Evolutionary conservation across 2,113 vertebrate genomes (phyloP).

Genomic region (Scartelaos histophorus): DNA sequence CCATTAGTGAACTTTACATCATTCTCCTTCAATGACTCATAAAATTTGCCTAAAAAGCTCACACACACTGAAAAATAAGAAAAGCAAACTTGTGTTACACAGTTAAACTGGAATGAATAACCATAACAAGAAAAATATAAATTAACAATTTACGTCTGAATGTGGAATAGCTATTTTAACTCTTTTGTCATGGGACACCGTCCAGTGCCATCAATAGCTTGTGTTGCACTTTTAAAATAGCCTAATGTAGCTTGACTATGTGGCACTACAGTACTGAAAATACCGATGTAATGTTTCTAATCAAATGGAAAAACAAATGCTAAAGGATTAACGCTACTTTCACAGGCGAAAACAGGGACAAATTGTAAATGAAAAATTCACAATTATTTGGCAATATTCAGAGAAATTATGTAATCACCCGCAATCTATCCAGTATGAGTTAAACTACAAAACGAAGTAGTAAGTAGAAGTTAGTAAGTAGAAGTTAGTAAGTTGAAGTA

Average conservation of each 20-base stretch:
- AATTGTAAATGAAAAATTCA: neutral
- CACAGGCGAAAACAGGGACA: neutral
- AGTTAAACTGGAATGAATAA: neutral
- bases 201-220: neutral
- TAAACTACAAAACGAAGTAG: neutral
- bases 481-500: too few relatives aligned
- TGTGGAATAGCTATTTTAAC: neutral
- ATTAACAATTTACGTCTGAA: neutral
- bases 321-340: neutral
- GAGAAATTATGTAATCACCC: neutral
- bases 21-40: conserved; percentile 85
- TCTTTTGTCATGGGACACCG: neutral
- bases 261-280: neutral
- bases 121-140: neutral
- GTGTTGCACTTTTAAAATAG: neutral
- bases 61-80: conserved; percentile 84
- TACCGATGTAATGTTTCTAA: neutral
- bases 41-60: conserved; percentile 89
- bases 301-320: neutral
- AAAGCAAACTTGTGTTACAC: neutral
- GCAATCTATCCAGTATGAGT: neutral
- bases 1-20: conserved; percentile 80
- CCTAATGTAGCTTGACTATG: neutral
- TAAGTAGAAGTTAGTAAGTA: neutral
- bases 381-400: neutral